These are phyloP conservation scores for Glyptemys insculpta DNA, from an alignment of 2,797 vertebrate genomes.

Conservation along the genomic window DNA sequence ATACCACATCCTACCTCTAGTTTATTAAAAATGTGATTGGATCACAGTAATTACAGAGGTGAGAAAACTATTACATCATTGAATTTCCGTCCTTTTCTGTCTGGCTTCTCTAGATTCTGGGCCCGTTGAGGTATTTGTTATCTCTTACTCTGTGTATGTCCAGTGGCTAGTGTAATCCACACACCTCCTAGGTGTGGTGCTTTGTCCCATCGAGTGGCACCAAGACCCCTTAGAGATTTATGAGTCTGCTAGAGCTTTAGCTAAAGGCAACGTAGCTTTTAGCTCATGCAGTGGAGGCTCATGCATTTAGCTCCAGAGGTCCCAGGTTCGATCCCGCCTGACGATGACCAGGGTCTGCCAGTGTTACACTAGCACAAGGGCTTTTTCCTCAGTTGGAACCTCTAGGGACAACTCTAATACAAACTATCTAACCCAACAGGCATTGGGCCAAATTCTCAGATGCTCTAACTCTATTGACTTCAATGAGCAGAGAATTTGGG, in stretches of 20 bases:
- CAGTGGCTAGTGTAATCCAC: not conserved
- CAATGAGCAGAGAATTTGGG: slow-evolving; percentile 45
- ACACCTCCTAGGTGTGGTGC: too few relatives aligned
- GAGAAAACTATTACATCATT: slow-evolving; percentile 33
- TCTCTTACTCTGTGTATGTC: not conserved
- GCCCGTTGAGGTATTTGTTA: not conserved
- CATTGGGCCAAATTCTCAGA: slow-evolving; percentile 51
- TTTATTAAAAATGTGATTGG: not conserved
- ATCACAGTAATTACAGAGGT: not conserved
- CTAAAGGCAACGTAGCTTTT: too few relatives aligned
- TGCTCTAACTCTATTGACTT: slow-evolving; percentile 43
- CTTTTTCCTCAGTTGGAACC: not conserved
- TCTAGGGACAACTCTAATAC: not conserved
- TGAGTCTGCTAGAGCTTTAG: too few relatives aligned
- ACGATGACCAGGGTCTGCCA: too few relatives aligned
- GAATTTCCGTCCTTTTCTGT: not conserved
- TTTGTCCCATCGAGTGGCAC: too few relatives aligned
- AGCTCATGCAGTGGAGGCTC: too few relatives aligned
- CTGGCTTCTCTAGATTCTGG: not conserved
- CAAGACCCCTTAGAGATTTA: too few relatives aligned
- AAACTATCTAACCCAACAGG: slow-evolving; percentile 43
- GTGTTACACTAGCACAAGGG: not conserved
- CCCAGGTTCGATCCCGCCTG: too few relatives aligned
- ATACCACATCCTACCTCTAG: not conserved
- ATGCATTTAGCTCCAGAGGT: too few relatives aligned